Evolutionary conservation across 2,888 invertebrate genomes (phyloP).

Genomic region (Hypsopygia costalis): DNA sequence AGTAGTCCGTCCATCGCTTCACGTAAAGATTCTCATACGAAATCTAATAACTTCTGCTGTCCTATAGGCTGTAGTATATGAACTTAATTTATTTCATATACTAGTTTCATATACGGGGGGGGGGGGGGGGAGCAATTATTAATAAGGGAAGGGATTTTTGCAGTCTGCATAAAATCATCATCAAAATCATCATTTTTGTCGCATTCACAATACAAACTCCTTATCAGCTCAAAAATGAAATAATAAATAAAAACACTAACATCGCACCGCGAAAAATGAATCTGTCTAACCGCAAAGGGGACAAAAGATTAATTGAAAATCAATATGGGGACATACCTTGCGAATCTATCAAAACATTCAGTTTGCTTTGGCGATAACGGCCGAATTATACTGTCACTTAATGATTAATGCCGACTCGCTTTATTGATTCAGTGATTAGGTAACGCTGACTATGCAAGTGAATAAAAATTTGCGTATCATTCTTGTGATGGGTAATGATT

Average conservation of each 20-base stretch:
- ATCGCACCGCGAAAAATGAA: conserved; percentile 53
- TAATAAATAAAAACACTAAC: conserved; percentile 34
- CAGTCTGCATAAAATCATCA: no score
- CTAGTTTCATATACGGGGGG: no score
- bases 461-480: conserved; percentile 39
- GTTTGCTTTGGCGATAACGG: conserved; percentile 66
- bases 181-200: no score
- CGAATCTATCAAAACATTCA: conserved; percentile 69
- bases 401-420: conserved; percentile 67
- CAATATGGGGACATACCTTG: conserved; percentile 64
- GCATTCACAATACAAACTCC: no score
- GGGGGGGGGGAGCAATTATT: no score
- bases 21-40: no score
- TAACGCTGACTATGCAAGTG: conserved; percentile 43
- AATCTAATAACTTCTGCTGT: no score
- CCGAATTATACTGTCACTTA: conserved; percentile 62
- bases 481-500: conserved; percentile 23
- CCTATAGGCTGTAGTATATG: no score
- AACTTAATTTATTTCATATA: no score
- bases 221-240: conserved; percentile 16
- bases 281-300: conserved; percentile 60
- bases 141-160: no score
- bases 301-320: conserved; percentile 77
- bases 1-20: no score
- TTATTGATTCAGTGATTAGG: conserved; percentile 49